Percentiles rank a stretch among this genome's conserved stretches.
Conservation (phyloP, 1,140 invertebrate genomes). For the Eufriesea mexicana region DNA sequence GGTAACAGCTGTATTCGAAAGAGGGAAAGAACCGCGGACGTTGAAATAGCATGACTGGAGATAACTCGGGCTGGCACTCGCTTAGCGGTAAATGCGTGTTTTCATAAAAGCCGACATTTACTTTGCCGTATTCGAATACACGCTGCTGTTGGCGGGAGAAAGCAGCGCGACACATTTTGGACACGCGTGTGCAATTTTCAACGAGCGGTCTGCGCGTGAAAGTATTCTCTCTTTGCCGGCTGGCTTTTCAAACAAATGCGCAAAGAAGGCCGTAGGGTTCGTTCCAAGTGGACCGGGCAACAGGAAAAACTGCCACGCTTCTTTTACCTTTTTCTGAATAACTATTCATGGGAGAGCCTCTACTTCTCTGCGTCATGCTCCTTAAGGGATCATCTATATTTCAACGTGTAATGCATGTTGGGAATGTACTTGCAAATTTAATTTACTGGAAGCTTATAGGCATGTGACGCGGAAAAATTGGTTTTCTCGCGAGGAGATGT, state of each 20-base stretch:
- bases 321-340: background rate
- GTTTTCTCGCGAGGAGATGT: too few relatives aligned
- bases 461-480: too few relatives aligned
- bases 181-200: background rate
- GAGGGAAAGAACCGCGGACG: background rate
- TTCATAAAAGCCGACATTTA: background rate
- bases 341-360: background rate
- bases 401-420: background rate
- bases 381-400: background rate
- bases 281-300: background rate
- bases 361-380: background rate
- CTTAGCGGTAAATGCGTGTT: background rate
- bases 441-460: too few relatives aligned
- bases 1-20: background rate
- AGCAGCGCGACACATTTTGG: background rate
- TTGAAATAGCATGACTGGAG: background rate
- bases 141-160: background rate
- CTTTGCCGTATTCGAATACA: background rate
- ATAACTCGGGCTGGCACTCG: background rate
- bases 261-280: background rate
- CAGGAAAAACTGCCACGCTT: background rate
- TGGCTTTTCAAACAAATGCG: conserved; percentile 3
- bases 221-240: background rate
- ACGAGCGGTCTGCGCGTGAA: background rate
- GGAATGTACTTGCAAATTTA: too few relatives aligned